Evolutionary conservation across 2,797 vertebrate species (phyloP).

Genomic region (Prionace glauca): DNA sequence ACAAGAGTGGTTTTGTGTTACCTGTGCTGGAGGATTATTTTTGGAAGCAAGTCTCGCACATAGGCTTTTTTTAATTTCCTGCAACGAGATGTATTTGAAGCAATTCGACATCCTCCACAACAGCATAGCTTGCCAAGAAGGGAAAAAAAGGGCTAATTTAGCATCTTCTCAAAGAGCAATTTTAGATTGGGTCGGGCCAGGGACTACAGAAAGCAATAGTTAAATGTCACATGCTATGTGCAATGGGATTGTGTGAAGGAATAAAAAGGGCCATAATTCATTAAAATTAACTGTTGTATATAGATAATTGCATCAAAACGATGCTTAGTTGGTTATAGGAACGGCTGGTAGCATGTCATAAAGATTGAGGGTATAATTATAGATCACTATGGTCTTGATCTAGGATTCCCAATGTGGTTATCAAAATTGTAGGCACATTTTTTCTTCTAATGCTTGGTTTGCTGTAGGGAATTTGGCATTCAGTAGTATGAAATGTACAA

Average conservation of each 20-base stretch:
- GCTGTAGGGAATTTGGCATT: neutral
- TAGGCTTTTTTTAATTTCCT: constrained; percentile 36
- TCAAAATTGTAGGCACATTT: neutral
- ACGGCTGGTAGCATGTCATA: neutral
- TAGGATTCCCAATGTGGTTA: neutral
- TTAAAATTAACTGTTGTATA: neutral
- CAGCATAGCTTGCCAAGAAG: constrained; percentile 7
- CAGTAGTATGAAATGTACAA: neutral
- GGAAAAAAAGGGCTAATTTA: neutral
- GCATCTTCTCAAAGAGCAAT: constrained; percentile 3
- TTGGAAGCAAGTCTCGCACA: constrained; percentile 24
- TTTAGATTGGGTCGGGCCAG: neutral
- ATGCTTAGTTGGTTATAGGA: neutral
- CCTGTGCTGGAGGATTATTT: constrained; percentile 27
- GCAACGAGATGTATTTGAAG: constrained; percentile 20
- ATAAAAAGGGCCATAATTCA: neutral
- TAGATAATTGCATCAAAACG: neutral
- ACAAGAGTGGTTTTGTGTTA: constrained; percentile 31
- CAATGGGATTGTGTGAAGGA: neutral
- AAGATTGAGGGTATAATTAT: neutral
- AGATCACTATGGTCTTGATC: neutral
- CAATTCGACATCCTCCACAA: neutral
- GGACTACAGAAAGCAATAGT: neutral
- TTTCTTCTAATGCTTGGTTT: neutral
- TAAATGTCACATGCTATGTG: neutral